These are phyloP conservation scores for Byasa hedistus DNA, from an alignment of 2,888 invertebrate species.

Conservation along the genomic window DNA sequence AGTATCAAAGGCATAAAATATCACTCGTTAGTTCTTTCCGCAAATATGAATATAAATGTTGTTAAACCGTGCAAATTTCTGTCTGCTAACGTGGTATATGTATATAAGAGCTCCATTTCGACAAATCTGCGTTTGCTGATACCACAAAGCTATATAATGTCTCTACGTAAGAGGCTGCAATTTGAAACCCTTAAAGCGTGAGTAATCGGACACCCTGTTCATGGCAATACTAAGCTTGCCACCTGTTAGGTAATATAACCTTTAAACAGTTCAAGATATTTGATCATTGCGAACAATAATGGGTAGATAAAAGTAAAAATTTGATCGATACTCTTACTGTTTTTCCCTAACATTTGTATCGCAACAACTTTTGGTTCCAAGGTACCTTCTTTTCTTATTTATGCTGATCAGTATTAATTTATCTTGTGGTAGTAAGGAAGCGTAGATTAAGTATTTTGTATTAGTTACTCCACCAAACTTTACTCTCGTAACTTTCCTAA, in stretches of 20 bases:
- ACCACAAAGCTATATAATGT: slow-evolving; percentile 36
- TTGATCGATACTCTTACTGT: too few species aligned
- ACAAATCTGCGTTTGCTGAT: background rate
- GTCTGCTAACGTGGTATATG: background rate
- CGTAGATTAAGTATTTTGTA: slow-evolving; percentile 41
- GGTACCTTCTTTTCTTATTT: background rate
- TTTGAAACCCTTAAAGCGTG: slow-evolving; percentile 57
- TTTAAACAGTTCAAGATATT: slow-evolving; percentile 1
- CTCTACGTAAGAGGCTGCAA: slow-evolving; percentile 49
- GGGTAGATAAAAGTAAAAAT: background rate
- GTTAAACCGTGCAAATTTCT: too few species aligned
- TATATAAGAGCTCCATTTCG: background rate
- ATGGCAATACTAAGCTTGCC: slow-evolving; percentile 45
- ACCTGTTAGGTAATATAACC: background rate
- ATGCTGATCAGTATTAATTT: background rate
- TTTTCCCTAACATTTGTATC: too few species aligned
- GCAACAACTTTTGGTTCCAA: background rate
- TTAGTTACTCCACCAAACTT: slow-evolving; percentile 47
- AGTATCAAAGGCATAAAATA: too few species aligned
- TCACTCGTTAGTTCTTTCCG: too few species aligned
- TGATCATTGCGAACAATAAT: background rate
- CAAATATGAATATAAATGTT: too few species aligned
- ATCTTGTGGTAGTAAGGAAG: background rate
- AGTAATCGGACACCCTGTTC: slow-evolving; percentile 37
- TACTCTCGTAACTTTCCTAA: slow-evolving; percentile 49